Evolutionary conservation across 2,797 vertebrate genomes (phyloP).

Genomic region (Pantherophis vulpinus): DNA sequence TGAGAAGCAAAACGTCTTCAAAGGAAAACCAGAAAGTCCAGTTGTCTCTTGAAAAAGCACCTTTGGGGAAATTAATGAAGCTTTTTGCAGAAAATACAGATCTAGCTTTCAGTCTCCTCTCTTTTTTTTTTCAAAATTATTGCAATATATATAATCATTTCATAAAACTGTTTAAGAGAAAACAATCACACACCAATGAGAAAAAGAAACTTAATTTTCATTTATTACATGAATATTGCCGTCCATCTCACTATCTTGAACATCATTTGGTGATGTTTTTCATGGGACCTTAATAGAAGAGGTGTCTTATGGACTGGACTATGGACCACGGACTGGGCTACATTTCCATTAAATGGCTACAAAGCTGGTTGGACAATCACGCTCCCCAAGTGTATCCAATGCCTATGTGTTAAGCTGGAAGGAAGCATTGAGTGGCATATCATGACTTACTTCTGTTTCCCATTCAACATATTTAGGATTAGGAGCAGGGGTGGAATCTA

Average conservation of each 20-base stretch:
- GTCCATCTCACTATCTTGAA: neutral
- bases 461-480: neutral
- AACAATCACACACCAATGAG: neutral
- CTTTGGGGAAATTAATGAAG: neutral
- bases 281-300: neutral
- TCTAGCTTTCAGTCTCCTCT: neutral
- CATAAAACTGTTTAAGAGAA: conserved; percentile 2
- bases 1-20: too few relatives aligned
- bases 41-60: too few relatives aligned
- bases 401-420: neutral
- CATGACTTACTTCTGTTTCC: neutral
- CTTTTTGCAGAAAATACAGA: neutral
- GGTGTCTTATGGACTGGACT: neutral
- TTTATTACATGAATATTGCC: neutral
- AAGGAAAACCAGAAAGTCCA: too few relatives aligned
- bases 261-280: neutral
- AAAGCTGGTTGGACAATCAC: neutral
- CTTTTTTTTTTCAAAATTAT: neutral
- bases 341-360: neutral
- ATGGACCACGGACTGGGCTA: neutral
- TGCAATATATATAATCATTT: neutral
- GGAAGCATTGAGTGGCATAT: neutral
- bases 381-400: neutral
- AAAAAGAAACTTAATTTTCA: neutral
- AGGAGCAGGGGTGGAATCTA: neutral